phyloP scores from a whole-genome alignment of 2,113 vertebrate species.

The Megalops atlanticus region DNA sequence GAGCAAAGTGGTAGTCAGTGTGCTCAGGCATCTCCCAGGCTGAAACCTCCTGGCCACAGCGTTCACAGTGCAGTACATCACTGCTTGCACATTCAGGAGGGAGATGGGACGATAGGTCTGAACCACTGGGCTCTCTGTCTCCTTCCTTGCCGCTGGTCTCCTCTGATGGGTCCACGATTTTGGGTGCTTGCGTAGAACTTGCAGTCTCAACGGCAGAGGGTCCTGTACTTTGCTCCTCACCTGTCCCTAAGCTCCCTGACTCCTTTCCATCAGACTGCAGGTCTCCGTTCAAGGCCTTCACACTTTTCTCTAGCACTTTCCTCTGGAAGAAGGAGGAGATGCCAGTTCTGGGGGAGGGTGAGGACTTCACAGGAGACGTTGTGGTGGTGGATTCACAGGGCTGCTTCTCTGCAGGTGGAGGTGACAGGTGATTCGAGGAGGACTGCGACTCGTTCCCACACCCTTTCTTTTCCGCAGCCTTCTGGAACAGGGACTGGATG shows the following conservation, averaged over 20 bases:
- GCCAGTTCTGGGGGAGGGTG: background rate
- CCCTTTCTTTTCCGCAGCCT: constrained; percentile 71
- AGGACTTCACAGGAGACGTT: constrained; percentile 10
- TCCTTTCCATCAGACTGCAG: background rate
- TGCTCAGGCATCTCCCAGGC: constrained; percentile 94
- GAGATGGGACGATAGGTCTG: background rate
- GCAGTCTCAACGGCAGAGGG: background rate
- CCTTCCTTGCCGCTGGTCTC: background rate
- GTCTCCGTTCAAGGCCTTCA: background rate
- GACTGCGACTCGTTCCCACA: constrained; percentile 23
- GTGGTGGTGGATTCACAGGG: background rate
- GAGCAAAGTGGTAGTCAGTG: constrained; percentile 89
- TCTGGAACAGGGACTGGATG: constrained; percentile 85
- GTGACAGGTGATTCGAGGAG: background rate
- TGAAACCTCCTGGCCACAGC: constrained; percentile 76
- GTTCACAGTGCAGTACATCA: constrained; percentile 80
- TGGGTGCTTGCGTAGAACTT: background rate
- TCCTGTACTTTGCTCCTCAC: background rate
- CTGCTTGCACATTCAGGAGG: constrained; percentile 45
- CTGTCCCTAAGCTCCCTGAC: constrained; percentile 18
- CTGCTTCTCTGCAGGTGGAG: constrained; percentile 8
- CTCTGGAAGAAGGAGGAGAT: constrained; percentile 68
- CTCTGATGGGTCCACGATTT: background rate
- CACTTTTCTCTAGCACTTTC: constrained; percentile 52
- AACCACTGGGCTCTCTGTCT: background rate